Percentiles rank a stretch among this genome's conserved stretches.
Evolutionary conservation across 2,113 vertebrate species (phyloP).

Genomic region (Ptilorrhoa leucosticta): DNA sequence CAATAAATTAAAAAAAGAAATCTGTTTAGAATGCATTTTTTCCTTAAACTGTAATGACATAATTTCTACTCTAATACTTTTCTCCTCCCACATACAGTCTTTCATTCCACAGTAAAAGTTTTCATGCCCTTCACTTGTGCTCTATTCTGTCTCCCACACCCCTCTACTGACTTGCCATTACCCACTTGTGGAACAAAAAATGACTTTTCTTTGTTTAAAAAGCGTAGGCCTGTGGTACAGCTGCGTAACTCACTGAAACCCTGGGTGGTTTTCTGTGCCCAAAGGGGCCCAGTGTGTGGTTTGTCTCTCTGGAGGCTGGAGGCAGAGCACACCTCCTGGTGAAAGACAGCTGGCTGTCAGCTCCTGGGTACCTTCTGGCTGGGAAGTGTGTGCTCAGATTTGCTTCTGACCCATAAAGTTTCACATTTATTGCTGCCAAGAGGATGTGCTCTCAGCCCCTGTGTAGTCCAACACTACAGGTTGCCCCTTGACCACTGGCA

Average conservation of each 20-base stretch:
- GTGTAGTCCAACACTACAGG: neutral
- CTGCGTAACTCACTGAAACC: neutral
- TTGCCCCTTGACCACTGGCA: neutral
- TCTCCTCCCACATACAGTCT: neutral
- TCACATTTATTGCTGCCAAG: neutral
- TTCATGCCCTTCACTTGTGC: neutral
- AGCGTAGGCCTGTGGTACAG: neutral
- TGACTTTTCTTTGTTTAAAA: neutral
- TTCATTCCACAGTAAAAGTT: neutral
- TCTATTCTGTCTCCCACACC: neutral
- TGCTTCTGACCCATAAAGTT: neutral
- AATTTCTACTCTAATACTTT: neutral
- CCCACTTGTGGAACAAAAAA: neutral
- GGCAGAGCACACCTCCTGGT: neutral
- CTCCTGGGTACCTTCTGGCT: neutral
- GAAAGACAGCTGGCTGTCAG: neutral
- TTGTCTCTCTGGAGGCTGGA: neutral
- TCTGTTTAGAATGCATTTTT: neutral
- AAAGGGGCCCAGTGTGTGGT: neutral
- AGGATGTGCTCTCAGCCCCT: neutral
- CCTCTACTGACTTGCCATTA: neutral
- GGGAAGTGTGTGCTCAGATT: neutral
- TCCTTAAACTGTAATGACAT: neutral
- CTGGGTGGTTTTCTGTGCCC: neutral
- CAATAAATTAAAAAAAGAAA: neutral